Conservation (phyloP, 2,113 vertebrate genomes). For the Nansenia antarctica region DNA sequence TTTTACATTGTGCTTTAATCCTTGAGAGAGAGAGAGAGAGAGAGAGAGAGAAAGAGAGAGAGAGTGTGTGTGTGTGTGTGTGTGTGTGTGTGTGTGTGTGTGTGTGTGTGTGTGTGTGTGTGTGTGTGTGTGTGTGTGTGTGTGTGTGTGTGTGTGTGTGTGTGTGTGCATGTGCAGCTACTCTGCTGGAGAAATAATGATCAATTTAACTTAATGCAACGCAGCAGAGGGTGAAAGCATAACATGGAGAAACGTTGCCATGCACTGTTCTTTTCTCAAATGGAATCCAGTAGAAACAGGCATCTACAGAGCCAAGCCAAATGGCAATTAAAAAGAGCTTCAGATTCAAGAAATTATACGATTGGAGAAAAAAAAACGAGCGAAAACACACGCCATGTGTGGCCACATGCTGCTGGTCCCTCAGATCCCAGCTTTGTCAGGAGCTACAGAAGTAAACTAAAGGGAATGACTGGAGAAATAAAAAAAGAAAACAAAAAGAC, state of each 20-base stretch:
- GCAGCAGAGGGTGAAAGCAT: slow-evolving; percentile 32
- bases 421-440: slow-evolving; percentile 12
- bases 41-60: too few relatives aligned
- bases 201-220: slow-evolving; percentile 57
- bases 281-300: slow-evolving; percentile 8
- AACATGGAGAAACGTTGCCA: slow-evolving; percentile 24
- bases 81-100: too few relatives aligned
- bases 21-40: neutral
- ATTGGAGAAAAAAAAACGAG: neutral
- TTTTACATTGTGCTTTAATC: slow-evolving; percentile 64
- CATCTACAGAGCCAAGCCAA: neutral
- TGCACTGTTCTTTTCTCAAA: slow-evolving; percentile 35
- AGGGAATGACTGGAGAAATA: neutral
- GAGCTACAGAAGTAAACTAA: neutral
- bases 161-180: slow-evolving; percentile 26
- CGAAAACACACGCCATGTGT: slow-evolving; percentile 4
- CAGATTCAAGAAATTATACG: neutral
- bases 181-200: slow-evolving; percentile 58
- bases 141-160: too few relatives aligned
- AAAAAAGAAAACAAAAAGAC: too few relatives aligned
- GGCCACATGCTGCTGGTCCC: neutral
- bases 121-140: too few relatives aligned
- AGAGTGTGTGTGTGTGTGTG: too few relatives aligned
- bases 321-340: neutral
- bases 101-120: too few relatives aligned